Conservation (phyloP, 2,888 invertebrate genomes). For the Noctua janthe region DNA sequence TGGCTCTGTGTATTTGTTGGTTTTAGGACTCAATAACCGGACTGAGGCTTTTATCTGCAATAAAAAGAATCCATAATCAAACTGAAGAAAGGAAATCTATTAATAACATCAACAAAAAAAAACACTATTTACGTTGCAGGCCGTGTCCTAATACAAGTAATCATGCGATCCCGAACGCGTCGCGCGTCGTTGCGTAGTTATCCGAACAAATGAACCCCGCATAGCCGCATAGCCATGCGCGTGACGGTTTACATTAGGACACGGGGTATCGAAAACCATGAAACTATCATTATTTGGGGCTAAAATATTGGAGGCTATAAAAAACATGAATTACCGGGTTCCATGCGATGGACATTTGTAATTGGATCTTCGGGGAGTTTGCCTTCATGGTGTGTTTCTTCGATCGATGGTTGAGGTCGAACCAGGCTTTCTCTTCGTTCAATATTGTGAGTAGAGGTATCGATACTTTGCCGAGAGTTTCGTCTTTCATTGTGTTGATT, state of each 20-base stretch:
- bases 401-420: slow-evolving; percentile 82
- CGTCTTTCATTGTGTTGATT: slow-evolving; percentile 74
- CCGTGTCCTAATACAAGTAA: neutral
- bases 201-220: neutral
- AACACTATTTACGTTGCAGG: neutral
- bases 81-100: neutral
- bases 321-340: slow-evolving; percentile 80
- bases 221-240: neutral
- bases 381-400: slow-evolving; percentile 81
- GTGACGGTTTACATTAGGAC: neutral
- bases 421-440: slow-evolving; percentile 86
- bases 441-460: slow-evolving; percentile 84
- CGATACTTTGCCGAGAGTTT: slow-evolving; percentile 83
- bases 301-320: slow-evolving; percentile 39
- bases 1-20: slow-evolving; percentile 83
- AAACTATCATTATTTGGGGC: slow-evolving; percentile 3
- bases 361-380: slow-evolving; percentile 82
- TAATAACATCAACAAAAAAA: neutral
- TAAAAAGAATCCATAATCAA: slow-evolving; percentile 10
- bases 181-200: neutral
- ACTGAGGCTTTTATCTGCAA: slow-evolving; percentile 87
- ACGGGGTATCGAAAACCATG: slow-evolving; percentile 6
- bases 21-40: slow-evolving; percentile 83
- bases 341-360: slow-evolving; percentile 87
- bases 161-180: neutral